Percentiles rank a stretch among this genome's conserved stretches.
Evolutionary conservation across 2,113 vertebrate genomes (phyloP).

Genomic region (Podarcis cretensis): DNA sequence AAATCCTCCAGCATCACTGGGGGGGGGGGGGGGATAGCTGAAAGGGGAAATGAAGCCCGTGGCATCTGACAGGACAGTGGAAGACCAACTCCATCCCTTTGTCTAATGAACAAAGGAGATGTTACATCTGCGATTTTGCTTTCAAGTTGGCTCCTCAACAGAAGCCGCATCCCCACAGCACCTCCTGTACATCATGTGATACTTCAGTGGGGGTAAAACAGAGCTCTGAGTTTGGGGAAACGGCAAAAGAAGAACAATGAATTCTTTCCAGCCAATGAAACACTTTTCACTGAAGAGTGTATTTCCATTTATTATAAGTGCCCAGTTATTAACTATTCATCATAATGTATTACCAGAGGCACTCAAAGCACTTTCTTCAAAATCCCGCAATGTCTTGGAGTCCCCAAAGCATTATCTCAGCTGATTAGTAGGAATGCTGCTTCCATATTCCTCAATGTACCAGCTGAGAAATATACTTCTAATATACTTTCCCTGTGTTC

Average conservation of each 20-base stretch:
- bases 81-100: slow-evolving; percentile 29
- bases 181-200: slow-evolving; percentile 28
- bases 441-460: slow-evolving; percentile 40
- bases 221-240: slow-evolving; percentile 22
- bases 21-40: not conserved
- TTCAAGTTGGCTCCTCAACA: slow-evolving; percentile 43
- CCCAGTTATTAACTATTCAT: slow-evolving; percentile 36
- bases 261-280: not conserved
- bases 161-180: slow-evolving; percentile 39
- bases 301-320: slow-evolving; percentile 44
- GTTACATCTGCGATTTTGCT: not conserved
- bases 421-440: not conserved
- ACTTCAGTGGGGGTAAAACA: slow-evolving; percentile 15
- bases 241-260: not conserved
- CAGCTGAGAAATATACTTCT: slow-evolving; percentile 41
- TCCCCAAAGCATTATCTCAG: slow-evolving; percentile 27
- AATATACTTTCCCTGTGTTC: slow-evolving; percentile 45
- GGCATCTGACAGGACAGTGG: not conserved
- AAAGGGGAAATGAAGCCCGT: slow-evolving; percentile 40
- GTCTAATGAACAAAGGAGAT: slow-evolving; percentile 57
- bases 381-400: slow-evolving; percentile 11
- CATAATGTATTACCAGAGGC: slow-evolving; percentile 19
- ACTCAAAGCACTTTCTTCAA: slow-evolving; percentile 28
- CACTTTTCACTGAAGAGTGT: not conserved
- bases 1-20: not conserved